Base-by-base conservation (phyloP, 2,113 vertebrate genomes). In the Notarius quadriscutis region DNA sequence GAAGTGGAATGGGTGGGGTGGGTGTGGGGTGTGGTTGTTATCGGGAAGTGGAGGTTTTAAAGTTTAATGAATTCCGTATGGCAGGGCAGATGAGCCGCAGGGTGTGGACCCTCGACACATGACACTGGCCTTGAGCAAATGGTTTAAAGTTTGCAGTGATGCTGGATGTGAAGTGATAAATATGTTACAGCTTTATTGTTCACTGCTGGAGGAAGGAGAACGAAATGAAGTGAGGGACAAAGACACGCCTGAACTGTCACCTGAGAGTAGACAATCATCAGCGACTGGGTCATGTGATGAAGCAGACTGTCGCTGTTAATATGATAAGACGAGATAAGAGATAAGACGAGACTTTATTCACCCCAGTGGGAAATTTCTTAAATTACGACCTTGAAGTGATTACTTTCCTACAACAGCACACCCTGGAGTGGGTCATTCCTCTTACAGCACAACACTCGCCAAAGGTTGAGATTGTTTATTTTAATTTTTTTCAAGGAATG, bases 1-100 rank as follows among this genome's bases (percentile, higher is more conserved):
- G 82, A 72, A 20, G 82, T 53, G 67, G 88, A 30, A 22, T 58
- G 20, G 60, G 55, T 60, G 65, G 12, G 17, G 30, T 41, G 48
- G 58, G 69, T n/a, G 71, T 8, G 77, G 55, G 84, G 50, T 20
- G 62, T 9, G 78, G 67, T 27, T 22, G 60, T 25, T 81, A 30
- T 20, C n/a, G 18, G 58, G 30, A 82, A 81, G 81, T 50, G 53
- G 78, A 72, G 81, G 71, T 89, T 84, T 89, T 75, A 89, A 89
- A 89, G 60, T 89, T 87, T 89, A 82, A 89, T 89, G 88, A 85
- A 83, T 82, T 85, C 83, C 71, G 81, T 78, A 78, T 78, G 83
- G 86, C 51, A 27, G 60, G 41, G 48, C 81, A 22, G 63, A 85
- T 69, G 86, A 77, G 77, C 41, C 25, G 22, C 81, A 27, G 81